Evolutionary conservation across 2,113 vertebrate genomes (phyloP), one percentile per base, ranked within the genome.

Genomic region (Nestor notabilis): DNA sequence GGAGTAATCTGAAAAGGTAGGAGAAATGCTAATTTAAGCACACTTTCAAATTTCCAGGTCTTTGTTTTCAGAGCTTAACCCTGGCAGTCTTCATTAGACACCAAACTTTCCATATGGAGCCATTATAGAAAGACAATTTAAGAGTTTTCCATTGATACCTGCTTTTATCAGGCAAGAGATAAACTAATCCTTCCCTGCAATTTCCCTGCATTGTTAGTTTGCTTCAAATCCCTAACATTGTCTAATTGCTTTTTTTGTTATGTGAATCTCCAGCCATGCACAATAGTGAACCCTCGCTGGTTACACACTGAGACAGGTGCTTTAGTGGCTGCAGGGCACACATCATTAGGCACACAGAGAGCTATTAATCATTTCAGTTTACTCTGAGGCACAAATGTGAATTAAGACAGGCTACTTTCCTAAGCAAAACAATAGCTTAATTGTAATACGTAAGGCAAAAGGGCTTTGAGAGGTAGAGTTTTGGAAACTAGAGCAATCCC

Each of bases 201-300:
- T 96, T 94, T 86, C 63, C 76, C 47, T 61, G 72, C 68, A 78
- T 94, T 94, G 76, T 81, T 79, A 65, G 31, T 80, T 92, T 90
- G 58, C 75, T 88, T 66, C 74, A 88, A 91, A 94, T 70, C 82
- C 71, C 70, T 65, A 93, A 90, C 91, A 27, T 76, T 95, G 94
- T 93, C 93, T 97, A 97, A 98, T 97, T 97, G 95, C 93, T 63
- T 89, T 58, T 82, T 94, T 96, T 97, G 95, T 95, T 96, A 94
- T 63, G 91, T 58, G 95, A 91, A 95, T 95, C 94, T 97, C 90
- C 87, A 97, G 85, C 89, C 93, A 94, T 17, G 89, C 69, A 85
- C 87, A 80, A 58, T 46, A 50, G 88, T 39, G 76, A 96, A 33
- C 39, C 27, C 43, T 53, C 77, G 80, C 89, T 91, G 63, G 83